These are phyloP conservation scores for Eutolmus rufibarbis DNA, from an alignment of 2,888 invertebrate species.

Conservation along the genomic window DNA sequence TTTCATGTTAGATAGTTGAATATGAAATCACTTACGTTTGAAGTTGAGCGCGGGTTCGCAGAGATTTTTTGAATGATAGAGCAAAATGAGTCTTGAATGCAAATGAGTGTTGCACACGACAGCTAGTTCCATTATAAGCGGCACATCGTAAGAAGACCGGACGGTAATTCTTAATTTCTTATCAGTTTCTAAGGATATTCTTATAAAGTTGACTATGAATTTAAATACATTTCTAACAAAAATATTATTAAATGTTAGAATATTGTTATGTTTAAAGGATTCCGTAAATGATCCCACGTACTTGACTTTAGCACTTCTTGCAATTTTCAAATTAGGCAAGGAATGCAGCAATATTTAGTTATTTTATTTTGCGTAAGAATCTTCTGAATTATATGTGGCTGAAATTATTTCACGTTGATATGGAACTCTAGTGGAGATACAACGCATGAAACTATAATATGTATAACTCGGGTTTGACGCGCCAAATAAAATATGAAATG, in stretches of 20 bases:
- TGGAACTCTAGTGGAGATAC: too few species aligned
- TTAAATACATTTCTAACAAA: not conserved
- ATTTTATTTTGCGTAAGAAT: not conserved
- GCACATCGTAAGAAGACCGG: not conserved
- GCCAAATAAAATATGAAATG: too few species aligned
- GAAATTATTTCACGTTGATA: too few species aligned
- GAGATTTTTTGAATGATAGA: not conserved
- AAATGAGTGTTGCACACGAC: not conserved
- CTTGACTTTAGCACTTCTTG: not conserved
- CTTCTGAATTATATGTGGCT: not conserved
- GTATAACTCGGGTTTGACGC: too few species aligned
- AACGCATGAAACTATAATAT: too few species aligned
- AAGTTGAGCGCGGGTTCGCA: not conserved
- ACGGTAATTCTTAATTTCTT: not conserved
- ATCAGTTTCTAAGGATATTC: not conserved
- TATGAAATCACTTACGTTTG: not conserved
- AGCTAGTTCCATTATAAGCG: not conserved
- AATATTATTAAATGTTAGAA: not conserved
- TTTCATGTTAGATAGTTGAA: not conserved
- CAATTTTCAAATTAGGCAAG: not conserved
- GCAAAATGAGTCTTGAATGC: not conserved
- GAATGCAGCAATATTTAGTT: too few species aligned
- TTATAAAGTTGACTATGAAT: not conserved
- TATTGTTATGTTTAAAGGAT: not conserved
- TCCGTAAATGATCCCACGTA: not conserved